Conservation (phyloP, 2,888 invertebrate genomes). For the Blomia tropicalis region DNA sequence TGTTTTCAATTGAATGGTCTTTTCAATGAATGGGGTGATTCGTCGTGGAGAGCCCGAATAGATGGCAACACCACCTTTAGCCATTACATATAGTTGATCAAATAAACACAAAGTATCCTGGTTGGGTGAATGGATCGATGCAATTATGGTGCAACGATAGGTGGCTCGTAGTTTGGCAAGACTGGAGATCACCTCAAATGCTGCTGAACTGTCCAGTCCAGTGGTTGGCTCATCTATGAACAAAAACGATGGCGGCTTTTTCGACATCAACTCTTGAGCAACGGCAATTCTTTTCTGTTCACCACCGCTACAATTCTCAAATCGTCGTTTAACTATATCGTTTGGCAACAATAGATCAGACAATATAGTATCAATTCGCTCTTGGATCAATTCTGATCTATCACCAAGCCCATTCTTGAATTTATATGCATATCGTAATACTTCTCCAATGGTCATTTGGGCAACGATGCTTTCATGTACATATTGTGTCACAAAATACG, state of each 20-base stretch:
- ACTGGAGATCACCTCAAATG: not conserved
- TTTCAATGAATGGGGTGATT: not conserved
- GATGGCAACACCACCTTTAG: constrained; percentile 25
- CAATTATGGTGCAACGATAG: not conserved
- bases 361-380: not conserved
- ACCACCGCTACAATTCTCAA: not conserved
- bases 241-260: not conserved
- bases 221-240: constrained; percentile 13
- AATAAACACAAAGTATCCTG: constrained; percentile 16
- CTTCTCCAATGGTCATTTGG: not conserved
- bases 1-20: not conserved
- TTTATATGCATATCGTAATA: not conserved
- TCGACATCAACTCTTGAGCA: not conserved
- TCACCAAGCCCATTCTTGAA: not conserved
- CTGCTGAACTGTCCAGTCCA: not conserved
- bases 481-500: not conserved
- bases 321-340: not conserved
- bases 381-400: not conserved
- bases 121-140: constrained; percentile 23
- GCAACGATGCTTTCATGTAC: constrained; percentile 5
- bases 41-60: constrained; percentile 18
- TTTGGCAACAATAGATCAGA: not conserved
- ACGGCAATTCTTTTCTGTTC: constrained; percentile 5
- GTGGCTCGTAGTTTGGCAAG: not conserved
- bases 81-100: constrained; percentile 24